Conservation (phyloP, 2,797 vertebrate genomes). For the Notamacropus eugenii region DNA sequence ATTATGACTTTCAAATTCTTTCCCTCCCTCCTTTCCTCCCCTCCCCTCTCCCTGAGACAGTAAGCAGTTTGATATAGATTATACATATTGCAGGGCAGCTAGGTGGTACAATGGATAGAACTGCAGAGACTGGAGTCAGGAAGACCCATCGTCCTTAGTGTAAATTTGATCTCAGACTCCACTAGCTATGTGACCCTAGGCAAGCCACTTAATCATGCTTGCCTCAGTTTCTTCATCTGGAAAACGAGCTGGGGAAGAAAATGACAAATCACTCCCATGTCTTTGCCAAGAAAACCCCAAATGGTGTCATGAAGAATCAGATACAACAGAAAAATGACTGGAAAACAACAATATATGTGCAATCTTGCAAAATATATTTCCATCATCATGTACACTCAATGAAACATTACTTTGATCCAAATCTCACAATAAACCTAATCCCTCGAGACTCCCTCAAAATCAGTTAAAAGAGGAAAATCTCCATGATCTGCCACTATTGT, state of each 20-base stretch:
- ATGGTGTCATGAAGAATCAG: background rate
- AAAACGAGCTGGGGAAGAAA: background rate
- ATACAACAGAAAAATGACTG: background rate
- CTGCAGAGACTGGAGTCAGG: background rate
- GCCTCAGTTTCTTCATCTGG: background rate
- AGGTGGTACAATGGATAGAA: background rate
- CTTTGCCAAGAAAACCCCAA: background rate
- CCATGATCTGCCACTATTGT: background rate
- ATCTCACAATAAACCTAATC: background rate
- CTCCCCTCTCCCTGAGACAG: background rate
- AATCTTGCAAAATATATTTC: background rate
- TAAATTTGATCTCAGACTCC: background rate
- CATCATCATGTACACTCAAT: background rate
- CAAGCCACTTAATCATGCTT: background rate
- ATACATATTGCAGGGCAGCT: background rate
- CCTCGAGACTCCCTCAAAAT: background rate
- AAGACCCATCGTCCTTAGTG: background rate
- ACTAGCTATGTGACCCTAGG: background rate
- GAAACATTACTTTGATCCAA: background rate
- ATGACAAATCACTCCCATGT: background rate
- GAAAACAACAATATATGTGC: background rate
- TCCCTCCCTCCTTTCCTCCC: background rate
- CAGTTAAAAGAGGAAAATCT: background rate
- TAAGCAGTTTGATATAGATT: background rate
- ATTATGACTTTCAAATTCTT: background rate